Percentiles rank a stretch among this genome's conserved stretches.
Evolutionary conservation across 2,113 vertebrate genomes (phyloP).

Genomic region (Epinephelus lanceolatus): DNA sequence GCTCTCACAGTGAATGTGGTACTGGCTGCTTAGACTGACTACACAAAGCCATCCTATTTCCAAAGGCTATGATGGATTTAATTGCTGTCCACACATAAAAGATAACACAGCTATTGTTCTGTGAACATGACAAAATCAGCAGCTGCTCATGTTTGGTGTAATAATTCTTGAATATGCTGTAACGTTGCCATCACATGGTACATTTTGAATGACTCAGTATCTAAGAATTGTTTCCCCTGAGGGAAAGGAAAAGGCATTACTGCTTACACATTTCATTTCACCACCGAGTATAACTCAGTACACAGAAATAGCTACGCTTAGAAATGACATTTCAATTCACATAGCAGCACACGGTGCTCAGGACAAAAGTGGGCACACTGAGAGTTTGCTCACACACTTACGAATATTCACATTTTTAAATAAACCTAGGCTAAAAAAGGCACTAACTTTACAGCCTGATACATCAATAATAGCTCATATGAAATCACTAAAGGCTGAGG

Average conservation of each 20-base stretch:
- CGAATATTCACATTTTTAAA: neutral
- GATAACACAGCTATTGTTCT: neutral
- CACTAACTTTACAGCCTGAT: neutral
- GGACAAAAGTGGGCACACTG: neutral
- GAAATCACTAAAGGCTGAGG: neutral
- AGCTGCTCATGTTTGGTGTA: neutral
- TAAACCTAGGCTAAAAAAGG: neutral
- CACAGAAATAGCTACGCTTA: constrained; percentile 17
- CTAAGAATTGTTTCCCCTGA: neutral
- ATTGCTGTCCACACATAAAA: neutral
- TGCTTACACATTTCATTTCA: constrained; percentile 38
- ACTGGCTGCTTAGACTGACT: constrained; percentile 35
- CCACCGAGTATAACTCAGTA: constrained; percentile 1
- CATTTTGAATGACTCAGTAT: constrained; percentile 10
- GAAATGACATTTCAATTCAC: constrained; percentile 31
- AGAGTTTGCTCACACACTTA: neutral
- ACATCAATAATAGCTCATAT: neutral
- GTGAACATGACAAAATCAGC: neutral
- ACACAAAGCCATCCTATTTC: constrained; percentile 20
- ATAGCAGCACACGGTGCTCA: neutral
- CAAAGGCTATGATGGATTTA: constrained; percentile 4
- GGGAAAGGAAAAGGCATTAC: constrained; percentile 3
- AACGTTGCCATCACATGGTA: neutral
- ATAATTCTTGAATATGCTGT: neutral
- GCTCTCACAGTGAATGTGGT: constrained; percentile 46